These are phyloP conservation scores for Colaptes auratus DNA, from an alignment of 2,113 vertebrate genomes.

Conservation along the genomic window DNA sequence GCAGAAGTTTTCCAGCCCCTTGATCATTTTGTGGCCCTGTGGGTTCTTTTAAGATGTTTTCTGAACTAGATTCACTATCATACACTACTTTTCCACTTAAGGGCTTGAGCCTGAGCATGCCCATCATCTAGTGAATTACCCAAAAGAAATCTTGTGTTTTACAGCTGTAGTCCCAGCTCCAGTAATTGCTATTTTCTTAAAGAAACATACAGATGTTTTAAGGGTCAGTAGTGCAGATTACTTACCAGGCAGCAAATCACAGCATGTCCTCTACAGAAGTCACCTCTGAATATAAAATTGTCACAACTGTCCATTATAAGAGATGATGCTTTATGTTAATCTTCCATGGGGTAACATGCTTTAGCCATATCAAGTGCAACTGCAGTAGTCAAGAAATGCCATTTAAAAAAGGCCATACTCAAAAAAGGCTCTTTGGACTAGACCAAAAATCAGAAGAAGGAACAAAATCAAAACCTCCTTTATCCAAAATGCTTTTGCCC, in stretches of 20 bases:
- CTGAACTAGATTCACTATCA: conserved; percentile 7
- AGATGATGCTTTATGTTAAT: neutral
- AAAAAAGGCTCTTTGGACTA: neutral
- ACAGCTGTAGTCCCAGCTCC: conserved; percentile 42
- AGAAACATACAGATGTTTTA: conserved; percentile 28
- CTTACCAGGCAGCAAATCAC: neutral
- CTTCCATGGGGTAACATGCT: neutral
- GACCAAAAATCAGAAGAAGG: neutral
- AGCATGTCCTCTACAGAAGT: neutral
- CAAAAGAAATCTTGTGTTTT: conserved; percentile 4
- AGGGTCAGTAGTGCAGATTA: conserved; percentile 18
- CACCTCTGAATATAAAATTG: conserved; percentile 11
- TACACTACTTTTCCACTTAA: neutral
- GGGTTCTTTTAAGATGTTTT: neutral
- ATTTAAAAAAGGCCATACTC: neutral
- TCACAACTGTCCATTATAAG: neutral
- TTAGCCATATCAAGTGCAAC: neutral
- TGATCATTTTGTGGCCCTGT: too few species aligned
- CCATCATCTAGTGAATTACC: neutral
- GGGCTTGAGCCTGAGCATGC: neutral
- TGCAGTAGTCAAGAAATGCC: neutral
- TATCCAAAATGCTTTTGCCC: neutral
- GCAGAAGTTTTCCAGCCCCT: too few species aligned
- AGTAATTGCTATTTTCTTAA: conserved; percentile 44
- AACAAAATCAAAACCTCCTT: neutral